A percentile compares a stretch with the other conserved stretches of the same genome.
These are phyloP conservation scores for Drosophila pegasa DNA, from an alignment of 2,888 invertebrate genomes.

Conservation along the genomic window DNA sequence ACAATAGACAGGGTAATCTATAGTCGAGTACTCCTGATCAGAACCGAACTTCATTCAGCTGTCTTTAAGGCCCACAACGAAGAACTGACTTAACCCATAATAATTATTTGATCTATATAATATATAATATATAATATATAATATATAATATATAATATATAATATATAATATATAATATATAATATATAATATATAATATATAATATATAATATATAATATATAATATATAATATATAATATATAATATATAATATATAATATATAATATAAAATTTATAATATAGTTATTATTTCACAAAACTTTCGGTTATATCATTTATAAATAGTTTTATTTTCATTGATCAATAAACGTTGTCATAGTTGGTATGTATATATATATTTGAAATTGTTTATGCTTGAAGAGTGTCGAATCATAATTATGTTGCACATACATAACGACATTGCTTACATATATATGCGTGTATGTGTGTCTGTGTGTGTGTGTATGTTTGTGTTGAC, in stretches of 20 bases:
- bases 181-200: too few relatives aligned
- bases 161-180: too few relatives aligned
- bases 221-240: too few relatives aligned
- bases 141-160: too few relatives aligned
- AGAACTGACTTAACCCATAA: too few relatives aligned
- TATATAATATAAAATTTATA: too few relatives aligned
- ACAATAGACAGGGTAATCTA: not conserved
- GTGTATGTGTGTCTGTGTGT: not conserved
- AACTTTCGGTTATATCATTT: slow-evolving; percentile 31
- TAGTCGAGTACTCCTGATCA: not conserved
- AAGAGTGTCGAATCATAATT: slow-evolving; percentile 15
- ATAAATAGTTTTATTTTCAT: slow-evolving; percentile 69
- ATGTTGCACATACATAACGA: not conserved
- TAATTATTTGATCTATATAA: too few relatives aligned
- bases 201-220: too few relatives aligned
- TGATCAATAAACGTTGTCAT: slow-evolving; percentile 63
- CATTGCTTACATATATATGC: not conserved
- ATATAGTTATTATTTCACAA: not conserved
- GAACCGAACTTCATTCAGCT: too few relatives aligned
- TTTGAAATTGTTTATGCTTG: slow-evolving; percentile 8
- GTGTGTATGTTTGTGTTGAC: not conserved
- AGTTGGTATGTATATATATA: slow-evolving; percentile 23
- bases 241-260: too few relatives aligned
- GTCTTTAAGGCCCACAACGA: too few relatives aligned
- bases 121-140: too few relatives aligned